phyloP scores from a whole-genome alignment of 2,888 invertebrate genomes.

The Torymus auratus region DNA sequence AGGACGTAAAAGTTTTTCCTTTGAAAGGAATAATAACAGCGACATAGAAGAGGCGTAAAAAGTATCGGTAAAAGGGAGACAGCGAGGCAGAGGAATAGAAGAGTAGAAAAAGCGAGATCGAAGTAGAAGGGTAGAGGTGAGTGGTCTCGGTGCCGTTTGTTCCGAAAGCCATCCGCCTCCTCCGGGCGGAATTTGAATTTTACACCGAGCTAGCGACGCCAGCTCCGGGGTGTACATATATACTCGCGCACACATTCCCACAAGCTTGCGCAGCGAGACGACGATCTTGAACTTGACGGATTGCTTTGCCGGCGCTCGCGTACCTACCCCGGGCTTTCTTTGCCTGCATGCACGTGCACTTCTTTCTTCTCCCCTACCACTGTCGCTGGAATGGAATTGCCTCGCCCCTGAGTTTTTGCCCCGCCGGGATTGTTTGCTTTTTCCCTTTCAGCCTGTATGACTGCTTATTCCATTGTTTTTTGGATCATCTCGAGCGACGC shows the following conservation, averaged over 20 bases:
- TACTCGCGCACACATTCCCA: not conserved
- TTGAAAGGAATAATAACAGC: too few species aligned
- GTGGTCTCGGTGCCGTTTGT: constrained; percentile 21
- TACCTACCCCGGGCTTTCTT: not conserved
- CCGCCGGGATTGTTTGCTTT: constrained; percentile 5
- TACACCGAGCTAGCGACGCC: constrained; percentile 27
- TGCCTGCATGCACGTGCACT: constrained; percentile 1
- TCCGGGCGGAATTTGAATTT: constrained; percentile 50
- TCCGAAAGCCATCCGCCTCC: not conserved
- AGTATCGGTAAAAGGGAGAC: too few species aligned
- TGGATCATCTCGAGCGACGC: not conserved
- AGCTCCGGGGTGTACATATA: constrained; percentile 13
- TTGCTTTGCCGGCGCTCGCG: constrained; percentile 25
- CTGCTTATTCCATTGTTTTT: constrained; percentile 25
- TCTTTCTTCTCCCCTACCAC: not conserved
- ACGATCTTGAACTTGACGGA: constrained; percentile 55
- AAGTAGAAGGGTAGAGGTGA: not conserved
- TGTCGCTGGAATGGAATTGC: not conserved
- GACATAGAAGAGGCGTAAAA: too few species aligned
- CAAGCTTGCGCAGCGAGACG: not conserved
- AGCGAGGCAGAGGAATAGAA: not conserved
- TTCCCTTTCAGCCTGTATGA: not conserved
- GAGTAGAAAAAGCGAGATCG: not conserved
- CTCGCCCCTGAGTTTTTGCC: not conserved
- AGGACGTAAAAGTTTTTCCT: too few species aligned